Conservation (phyloP, 1,140 invertebrate species). For the Latrodectus geometricus region DNA sequence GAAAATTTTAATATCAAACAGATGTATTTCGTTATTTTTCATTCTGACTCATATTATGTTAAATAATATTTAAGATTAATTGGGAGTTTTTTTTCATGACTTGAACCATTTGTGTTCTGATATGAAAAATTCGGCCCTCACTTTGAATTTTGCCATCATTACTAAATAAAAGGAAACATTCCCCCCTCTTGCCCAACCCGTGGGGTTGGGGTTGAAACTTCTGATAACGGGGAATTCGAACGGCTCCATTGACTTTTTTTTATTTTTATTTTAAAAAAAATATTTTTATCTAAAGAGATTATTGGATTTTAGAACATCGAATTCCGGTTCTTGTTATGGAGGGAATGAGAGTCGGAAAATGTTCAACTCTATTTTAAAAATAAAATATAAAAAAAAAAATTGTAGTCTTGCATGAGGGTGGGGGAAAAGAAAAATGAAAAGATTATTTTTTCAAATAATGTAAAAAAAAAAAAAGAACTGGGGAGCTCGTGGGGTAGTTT, state of each 20-base stretch:
- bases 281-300: constrained; percentile 49
- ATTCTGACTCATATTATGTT: background rate
- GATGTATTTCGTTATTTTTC: background rate
- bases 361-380: constrained; percentile 48
- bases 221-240: constrained; percentile 12
- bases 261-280: constrained; percentile 1
- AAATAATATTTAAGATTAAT: constrained; percentile 1
- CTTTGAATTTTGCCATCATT: background rate
- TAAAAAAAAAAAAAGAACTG: background rate
- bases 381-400: constrained; percentile 20
- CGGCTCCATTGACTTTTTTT: constrained; percentile 14
- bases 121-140: background rate
- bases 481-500: background rate
- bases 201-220: background rate
- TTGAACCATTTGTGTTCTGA: background rate
- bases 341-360: constrained; percentile 28
- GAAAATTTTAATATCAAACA: background rate
- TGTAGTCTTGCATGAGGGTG: background rate
- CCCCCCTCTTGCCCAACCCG: background rate
- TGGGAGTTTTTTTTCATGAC: too few species aligned
- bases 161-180: background rate
- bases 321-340: constrained; percentile 43
- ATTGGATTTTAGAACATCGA: constrained; percentile 51
- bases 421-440: background rate
- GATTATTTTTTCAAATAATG: background rate